Evolutionary conservation across 2,797 vertebrate genomes (phyloP).

Genomic region (Triplophysa bombifrons): DNA sequence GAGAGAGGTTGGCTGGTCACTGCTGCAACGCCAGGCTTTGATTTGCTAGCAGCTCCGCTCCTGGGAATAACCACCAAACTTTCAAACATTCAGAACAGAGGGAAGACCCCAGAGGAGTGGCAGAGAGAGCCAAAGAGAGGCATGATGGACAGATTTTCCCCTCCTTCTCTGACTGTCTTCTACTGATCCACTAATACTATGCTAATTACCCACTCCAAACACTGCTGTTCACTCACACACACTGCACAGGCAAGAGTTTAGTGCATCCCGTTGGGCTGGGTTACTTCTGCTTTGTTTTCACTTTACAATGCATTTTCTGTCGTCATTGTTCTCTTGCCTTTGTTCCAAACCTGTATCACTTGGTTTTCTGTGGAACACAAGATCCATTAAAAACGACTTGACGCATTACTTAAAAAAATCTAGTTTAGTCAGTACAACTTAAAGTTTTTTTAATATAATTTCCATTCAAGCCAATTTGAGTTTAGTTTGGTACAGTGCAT

Average conservation of each 20-base stretch:
- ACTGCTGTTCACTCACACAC: not conserved
- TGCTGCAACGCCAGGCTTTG: constrained; percentile 97
- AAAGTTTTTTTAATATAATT: too few species aligned
- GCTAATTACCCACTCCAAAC: constrained; percentile 64
- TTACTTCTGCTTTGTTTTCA: not conserved
- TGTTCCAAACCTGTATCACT: too few species aligned
- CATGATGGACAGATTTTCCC: constrained; percentile 56
- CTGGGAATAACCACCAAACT: constrained; percentile 91
- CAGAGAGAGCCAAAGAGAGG: constrained; percentile 59
- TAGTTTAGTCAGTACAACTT: too few species aligned
- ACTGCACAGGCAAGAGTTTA: constrained; percentile 2
- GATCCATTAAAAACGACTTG: too few species aligned
- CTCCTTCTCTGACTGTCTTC: constrained; percentile 71
- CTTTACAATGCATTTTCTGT: too few species aligned
- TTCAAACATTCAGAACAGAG: constrained; percentile 89
- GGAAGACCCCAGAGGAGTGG: constrained; percentile 76
- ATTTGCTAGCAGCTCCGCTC: constrained; percentile 92
- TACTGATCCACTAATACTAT: constrained; percentile 77
- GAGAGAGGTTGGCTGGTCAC: constrained; percentile 93
- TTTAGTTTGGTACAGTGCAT: too few species aligned
- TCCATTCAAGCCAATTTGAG: too few species aligned
- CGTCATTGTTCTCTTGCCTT: too few species aligned
- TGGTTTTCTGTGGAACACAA: too few species aligned
- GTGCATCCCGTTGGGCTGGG: not conserved
- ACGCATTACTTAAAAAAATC: too few species aligned